A percentile compares a stretch with the other conserved stretches of the same genome.
These are phyloP conservation scores for Poecilia latipinna DNA, from an alignment of 2,113 vertebrate species.

Conservation along the genomic window DNA sequence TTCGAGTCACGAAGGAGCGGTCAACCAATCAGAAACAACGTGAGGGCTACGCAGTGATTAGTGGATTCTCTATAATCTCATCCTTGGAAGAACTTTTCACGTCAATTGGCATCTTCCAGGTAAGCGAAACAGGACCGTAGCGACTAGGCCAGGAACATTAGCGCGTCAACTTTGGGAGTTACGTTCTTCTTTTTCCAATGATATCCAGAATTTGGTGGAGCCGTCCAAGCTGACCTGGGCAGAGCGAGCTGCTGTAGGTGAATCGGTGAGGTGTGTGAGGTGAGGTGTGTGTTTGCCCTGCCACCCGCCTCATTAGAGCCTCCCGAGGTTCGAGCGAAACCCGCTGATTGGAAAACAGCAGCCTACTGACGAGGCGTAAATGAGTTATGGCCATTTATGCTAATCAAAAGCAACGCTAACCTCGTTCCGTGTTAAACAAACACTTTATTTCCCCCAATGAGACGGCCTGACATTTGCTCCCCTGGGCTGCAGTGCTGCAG, in stretches of 20 bases:
- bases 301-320: slow-evolving; percentile 35
- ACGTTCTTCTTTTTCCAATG: no score
- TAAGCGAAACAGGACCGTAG: not conserved
- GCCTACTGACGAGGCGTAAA: slow-evolving; percentile 60
- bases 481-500: slow-evolving; percentile 66
- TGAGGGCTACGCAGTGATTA: no score
- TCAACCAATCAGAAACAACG: no score
- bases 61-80: not conserved
- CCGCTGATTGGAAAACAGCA: slow-evolving; percentile 52
- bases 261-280: not conserved
- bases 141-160: not conserved
- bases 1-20: no score
- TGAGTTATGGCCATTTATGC: slow-evolving; percentile 64
- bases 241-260: not conserved
- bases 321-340: slow-evolving; percentile 34
- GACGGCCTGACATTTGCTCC: slow-evolving; percentile 53
- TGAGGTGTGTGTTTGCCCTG: not conserved
- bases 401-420: slow-evolving; percentile 45
- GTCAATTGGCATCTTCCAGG: not conserved
- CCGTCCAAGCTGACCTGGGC: not conserved
- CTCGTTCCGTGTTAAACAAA: slow-evolving; percentile 62
- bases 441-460: slow-evolving; percentile 66
- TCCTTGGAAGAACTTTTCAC: not conserved
- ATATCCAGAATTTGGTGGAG: not conserved
- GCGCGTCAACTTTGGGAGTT: no score